phyloP scores from a whole-genome alignment of 2,888 invertebrate species.

The Pammene aurita region DNA sequence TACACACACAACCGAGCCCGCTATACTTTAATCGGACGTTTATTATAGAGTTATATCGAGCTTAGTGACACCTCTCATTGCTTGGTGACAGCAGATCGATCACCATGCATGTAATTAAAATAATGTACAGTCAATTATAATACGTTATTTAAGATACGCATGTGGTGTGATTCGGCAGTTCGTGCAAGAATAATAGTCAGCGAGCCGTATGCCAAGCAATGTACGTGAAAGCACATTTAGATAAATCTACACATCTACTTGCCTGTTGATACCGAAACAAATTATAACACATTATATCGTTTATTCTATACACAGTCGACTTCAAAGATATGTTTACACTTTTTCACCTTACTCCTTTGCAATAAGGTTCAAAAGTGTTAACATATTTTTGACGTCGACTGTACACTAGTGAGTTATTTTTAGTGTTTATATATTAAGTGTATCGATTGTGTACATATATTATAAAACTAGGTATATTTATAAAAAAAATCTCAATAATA shows the following conservation, averaged over 20 bases:
- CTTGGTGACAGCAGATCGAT: slow-evolving; percentile 5
- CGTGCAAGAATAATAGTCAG: neutral
- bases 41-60: slow-evolving; percentile 27
- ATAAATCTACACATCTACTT: slow-evolving; percentile 30
- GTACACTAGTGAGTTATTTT: slow-evolving; percentile 26
- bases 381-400: no score
- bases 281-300: slow-evolving; percentile 23
- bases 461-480: slow-evolving; percentile 31
- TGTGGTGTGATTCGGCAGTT: neutral
- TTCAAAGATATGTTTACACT: no score
- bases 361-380: no score
- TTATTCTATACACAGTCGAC: no score
- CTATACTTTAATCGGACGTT: slow-evolving; percentile 15
- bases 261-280: slow-evolving; percentile 20
- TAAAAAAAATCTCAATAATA: slow-evolving; percentile 27
- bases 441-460: slow-evolving; percentile 36
- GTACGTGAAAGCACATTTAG: slow-evolving; percentile 19
- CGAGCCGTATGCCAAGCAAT: slow-evolving; percentile 13
- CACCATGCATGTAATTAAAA: neutral
- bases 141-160: neutral
- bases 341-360: no score
- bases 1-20: neutral
- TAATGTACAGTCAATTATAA: slow-evolving; percentile 11
- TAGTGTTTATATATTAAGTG: slow-evolving; percentile 33
- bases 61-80: slow-evolving; percentile 34